Evolutionary conservation across 92 coral and sea anemone species (phyloP).

Genomic region (Porites lobata): DNA sequence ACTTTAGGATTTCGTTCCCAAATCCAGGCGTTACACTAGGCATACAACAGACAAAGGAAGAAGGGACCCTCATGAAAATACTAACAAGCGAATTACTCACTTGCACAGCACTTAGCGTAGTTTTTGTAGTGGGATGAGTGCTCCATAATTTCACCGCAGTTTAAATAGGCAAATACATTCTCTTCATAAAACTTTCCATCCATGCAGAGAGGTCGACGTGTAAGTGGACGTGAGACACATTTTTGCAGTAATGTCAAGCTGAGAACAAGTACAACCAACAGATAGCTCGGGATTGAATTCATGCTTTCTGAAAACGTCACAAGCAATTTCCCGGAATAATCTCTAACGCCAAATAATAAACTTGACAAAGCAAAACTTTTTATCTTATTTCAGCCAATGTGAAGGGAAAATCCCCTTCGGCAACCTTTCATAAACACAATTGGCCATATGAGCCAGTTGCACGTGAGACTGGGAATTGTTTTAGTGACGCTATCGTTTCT

Average conservation of each 20-base stretch:
- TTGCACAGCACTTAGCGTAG: slow-evolving; percentile 7
- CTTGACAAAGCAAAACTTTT: not conserved
- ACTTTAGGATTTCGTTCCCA: too few species aligned
- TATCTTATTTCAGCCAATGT: not conserved
- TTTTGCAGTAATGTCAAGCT: not conserved
- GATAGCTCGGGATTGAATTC: not conserved
- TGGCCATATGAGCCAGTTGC: not conserved
- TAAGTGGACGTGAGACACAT: not conserved
- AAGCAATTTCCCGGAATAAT: not conserved
- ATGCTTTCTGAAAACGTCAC: not conserved
- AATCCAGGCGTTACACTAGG: too few species aligned
- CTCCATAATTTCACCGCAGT: not conserved
- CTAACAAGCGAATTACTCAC: not conserved
- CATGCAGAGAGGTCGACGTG: slow-evolving; percentile 10
- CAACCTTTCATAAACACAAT: not conserved
- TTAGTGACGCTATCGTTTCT: too few species aligned
- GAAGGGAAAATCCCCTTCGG: slow-evolving; percentile 22
- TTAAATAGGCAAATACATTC: slow-evolving; percentile 13
- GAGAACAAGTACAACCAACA: not conserved
- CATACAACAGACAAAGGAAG: too few species aligned
- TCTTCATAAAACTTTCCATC: slow-evolving; percentile 20
- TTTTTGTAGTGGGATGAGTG: slow-evolving; percentile 19
- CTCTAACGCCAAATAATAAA: not conserved
- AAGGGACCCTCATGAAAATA: not conserved
- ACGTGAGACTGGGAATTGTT: too few species aligned